Evolutionary conservation across 2,113 vertebrate species (phyloP), one percentile per base, ranked within the genome.

Genomic region (Argyrosomus japonicus): DNA sequence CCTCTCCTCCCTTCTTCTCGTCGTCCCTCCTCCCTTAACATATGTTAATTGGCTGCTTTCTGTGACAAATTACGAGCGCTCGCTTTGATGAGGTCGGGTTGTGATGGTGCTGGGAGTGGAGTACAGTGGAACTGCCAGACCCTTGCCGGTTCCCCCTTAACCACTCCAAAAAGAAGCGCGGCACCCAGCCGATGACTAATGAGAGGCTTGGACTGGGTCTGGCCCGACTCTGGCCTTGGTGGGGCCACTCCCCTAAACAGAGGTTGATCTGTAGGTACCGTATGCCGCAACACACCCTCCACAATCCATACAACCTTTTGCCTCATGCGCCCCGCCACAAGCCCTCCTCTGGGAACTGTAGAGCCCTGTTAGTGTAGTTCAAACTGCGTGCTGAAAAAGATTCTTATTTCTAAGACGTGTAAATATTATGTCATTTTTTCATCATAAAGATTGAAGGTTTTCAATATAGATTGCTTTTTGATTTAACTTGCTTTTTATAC

Each of bases 11-110:
- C 92, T 77, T 82, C 70, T 87, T 77, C 88, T 75, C 83, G 53
- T 84, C 90, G 86, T 86, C 85, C 92, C 92, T 91, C 96, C 95
- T 84, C 88, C 93, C 90, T 94, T 96, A 97, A 97, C 97, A 96
- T 97, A 98, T 98, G 96, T 98, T 99, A 98, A 99, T 98, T 98
- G 96, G 95, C 97, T 97, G 97, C 98, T 98, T 97, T 98, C 97
- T 98, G 96, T 98, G 97, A 97, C 97, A 99, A 99, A 99, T 97
- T 98, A 99, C 95, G 97, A 98, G 96, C 95, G 96, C 95, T 96
- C 93, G 95, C 98, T 99, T 98, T 97, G 97, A 99, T 99, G 97
- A 99, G 97, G 96, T 98, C 96, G 95, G 96, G 95, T 96, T 96
- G 96, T 96, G 97, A 97, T 97, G 96, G 96, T 96, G 96, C 95